Conservation (phyloP, 2,888 invertebrate species). For the Apamea monoglypha region DNA sequence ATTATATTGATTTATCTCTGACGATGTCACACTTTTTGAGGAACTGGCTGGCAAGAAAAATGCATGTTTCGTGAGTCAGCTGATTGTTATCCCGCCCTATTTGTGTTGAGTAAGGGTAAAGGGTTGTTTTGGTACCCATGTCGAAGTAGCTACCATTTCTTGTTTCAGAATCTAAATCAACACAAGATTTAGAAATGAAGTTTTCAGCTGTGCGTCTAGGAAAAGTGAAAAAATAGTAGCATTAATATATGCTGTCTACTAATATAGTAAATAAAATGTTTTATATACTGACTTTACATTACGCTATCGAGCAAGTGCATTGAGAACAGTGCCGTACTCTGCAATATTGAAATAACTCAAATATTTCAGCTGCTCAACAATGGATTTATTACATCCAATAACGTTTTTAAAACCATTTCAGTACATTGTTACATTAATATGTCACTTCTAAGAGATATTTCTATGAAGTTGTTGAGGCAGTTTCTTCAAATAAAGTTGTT, state of each 20-base stretch:
- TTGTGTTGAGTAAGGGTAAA: slow-evolving; percentile 20
- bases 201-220: neutral
- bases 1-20: slow-evolving; percentile 47
- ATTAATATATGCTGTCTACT: neutral
- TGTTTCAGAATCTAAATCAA: slow-evolving; percentile 3
- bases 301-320: slow-evolving; percentile 30
- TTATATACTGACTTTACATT: slow-evolving; percentile 17
- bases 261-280: slow-evolving; percentile 10
- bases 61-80: slow-evolving; percentile 40
- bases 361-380: slow-evolving; percentile 22
- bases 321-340: slow-evolving; percentile 45
- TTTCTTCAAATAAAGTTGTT: slow-evolving; percentile 47
- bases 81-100: slow-evolving; percentile 23
- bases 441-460: slow-evolving; percentile 20
- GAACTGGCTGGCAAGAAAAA: slow-evolving; percentile 27
- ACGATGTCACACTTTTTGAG: slow-evolving; percentile 34
- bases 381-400: slow-evolving; percentile 31
- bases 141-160: slow-evolving; percentile 9
- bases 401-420: slow-evolving; percentile 28
- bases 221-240: neutral
- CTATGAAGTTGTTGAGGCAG: slow-evolving; percentile 26
- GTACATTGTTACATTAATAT: slow-evolving; percentile 16
- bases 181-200: neutral
- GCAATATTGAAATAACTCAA: slow-evolving; percentile 52
- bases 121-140: slow-evolving; percentile 21